Evolutionary conservation across 2,888 invertebrate species (phyloP).

Genomic region (Crossocerus cetratus): DNA sequence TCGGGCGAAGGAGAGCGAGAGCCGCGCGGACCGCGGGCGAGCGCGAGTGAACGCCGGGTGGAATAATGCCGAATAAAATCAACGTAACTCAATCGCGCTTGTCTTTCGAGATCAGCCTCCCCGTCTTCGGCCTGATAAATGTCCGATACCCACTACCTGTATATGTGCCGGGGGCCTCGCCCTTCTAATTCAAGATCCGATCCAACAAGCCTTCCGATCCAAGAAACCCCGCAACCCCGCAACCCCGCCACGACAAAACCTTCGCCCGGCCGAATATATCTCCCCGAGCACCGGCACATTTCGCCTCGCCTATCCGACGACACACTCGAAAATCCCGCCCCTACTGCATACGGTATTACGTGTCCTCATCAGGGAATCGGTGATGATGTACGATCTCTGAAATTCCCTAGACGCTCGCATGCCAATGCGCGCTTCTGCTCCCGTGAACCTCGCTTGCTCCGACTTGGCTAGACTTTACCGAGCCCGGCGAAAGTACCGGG

Average conservation of each 20-base stretch:
- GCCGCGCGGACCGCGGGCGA: neutral
- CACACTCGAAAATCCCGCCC: neutral
- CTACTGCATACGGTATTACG: conserved; percentile 32
- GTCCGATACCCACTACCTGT: conserved; percentile 58
- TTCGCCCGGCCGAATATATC: conserved; percentile 32
- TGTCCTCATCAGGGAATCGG: conserved; percentile 10
- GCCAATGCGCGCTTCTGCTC: too few species aligned
- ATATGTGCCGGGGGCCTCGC: conserved; percentile 34
- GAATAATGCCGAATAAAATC: conserved; percentile 75
- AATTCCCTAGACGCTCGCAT: too few species aligned
- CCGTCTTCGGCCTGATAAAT: conserved; percentile 66
- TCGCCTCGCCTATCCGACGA: conserved; percentile 23
- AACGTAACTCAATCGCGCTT: conserved; percentile 76
- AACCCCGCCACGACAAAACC: conserved; percentile 42
- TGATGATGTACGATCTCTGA: conserved; percentile 31
- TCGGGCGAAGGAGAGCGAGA: conserved; percentile 43
- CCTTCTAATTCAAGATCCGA: conserved; percentile 58
- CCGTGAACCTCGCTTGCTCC: too few species aligned
- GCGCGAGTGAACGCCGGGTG: conserved; percentile 48
- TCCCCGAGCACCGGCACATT: conserved; percentile 23
- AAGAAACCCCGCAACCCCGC: conserved; percentile 53
- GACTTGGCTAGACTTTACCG: too few species aligned
- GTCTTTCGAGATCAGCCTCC: conserved; percentile 72
- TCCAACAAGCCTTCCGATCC: conserved; percentile 22
- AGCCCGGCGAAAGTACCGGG: too few species aligned